Evolutionary conservation across 1,140 invertebrate species (phyloP).

Genomic region (Atopsyche davidsoni): DNA sequence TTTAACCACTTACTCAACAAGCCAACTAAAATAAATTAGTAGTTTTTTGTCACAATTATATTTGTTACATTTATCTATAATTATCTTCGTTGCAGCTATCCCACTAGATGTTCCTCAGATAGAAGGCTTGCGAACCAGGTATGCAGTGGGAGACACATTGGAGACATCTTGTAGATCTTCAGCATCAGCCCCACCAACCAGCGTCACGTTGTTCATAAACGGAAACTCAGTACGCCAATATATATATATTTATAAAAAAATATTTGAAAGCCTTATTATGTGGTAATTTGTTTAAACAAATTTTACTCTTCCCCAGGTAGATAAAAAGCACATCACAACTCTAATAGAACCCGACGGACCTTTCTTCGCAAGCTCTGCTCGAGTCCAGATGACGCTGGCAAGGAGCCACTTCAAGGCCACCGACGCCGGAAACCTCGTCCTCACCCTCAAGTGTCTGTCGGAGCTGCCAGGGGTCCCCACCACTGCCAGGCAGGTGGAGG

Average conservation of each 20-base stretch:
- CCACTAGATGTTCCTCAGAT: slow-evolving; percentile 9
- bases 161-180: slow-evolving; percentile 19
- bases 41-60: too few relatives aligned
- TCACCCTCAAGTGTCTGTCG: slow-evolving; percentile 11
- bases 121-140: slow-evolving; percentile 12
- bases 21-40: too few relatives aligned
- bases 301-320: slow-evolving; percentile 6
- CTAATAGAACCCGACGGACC: slow-evolving; percentile 5
- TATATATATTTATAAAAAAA: background rate
- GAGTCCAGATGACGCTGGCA: slow-evolving; percentile 5
- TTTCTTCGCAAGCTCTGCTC: slow-evolving; percentile 10
- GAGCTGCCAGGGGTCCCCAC: background rate
- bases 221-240: background rate
- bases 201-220: slow-evolving; percentile 16
- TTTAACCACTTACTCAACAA: too few relatives aligned
- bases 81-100: slow-evolving; percentile 9
- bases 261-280: background rate
- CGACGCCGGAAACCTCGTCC: background rate
- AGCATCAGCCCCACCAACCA: slow-evolving; percentile 5
- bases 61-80: too few relatives aligned
- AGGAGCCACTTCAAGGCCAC: slow-evolving; percentile 8
- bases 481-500: background rate
- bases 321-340: slow-evolving; percentile 12
- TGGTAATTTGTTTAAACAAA: background rate
- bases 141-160: slow-evolving; percentile 17